Evolutionary conservation across 64 coral and sea anemone species (phyloP), one percentile per base, ranked within the genome.

Genomic region (Actinia equina): DNA sequence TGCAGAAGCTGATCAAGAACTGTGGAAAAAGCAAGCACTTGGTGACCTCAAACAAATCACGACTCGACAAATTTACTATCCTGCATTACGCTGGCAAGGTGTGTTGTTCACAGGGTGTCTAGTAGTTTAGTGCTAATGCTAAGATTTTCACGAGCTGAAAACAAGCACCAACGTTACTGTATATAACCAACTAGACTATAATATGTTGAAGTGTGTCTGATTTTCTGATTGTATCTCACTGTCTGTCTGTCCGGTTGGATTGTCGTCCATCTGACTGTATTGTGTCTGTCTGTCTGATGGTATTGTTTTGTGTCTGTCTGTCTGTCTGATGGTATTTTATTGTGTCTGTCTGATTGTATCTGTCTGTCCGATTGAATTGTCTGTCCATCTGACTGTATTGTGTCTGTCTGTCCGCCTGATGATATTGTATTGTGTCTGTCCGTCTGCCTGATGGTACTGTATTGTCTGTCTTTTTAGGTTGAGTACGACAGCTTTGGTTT

Each of bases 41-140:
- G 25, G 63, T 93, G 60, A 89, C 86, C 51, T 76, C 94, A n/a
- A 83, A 65, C 57, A 91, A 93, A 49, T 82, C 90, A 6, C 64
- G 93, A 51, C 89, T 70, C 26, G 85, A 77, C 45, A 58, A 65
- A 20, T 96, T 96, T 86, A 87, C 88, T 14, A 93, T 96, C 70
- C 41, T 82, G 23, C 94, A 96, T 71, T 96, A 96, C 59, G 94
- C 94, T 42, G 94, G 94, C 55, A 93, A 93, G 94, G 94, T 93
- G 79, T 52, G 80, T 74, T 22, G 0, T 37, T 37, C 30, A 37
- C 30, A 37, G 30, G 30, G 30, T 37, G 30, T 37, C 30, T 37
- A 37, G 30, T 0, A 37, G 30, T 37, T 37, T 37, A 37, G 30
- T 37, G 30, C 30, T 37, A 37, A 37, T 37, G 30, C 30, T 37